A percentile compares a stretch with the other conserved stretches of the same genome.
These are phyloP conservation scores for Dipodomys stephensi DNA, from an alignment of 2,113 vertebrate species.

Conservation along the genomic window DNA sequence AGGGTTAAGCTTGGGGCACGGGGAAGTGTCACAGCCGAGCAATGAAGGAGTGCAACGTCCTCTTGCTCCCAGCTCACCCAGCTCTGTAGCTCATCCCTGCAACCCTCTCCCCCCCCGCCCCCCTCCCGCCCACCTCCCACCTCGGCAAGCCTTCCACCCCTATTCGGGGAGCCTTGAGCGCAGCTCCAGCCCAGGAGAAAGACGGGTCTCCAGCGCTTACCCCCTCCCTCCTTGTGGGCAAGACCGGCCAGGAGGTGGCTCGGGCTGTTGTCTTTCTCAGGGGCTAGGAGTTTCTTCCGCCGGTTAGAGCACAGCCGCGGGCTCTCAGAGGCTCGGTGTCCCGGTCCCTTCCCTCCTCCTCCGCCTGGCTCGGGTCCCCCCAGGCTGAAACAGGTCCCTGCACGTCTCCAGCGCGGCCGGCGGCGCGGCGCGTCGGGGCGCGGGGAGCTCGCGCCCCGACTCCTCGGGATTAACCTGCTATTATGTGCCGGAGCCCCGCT, in stretches of 20 bases:
- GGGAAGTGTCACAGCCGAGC: not conserved
- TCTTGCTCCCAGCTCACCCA: not conserved
- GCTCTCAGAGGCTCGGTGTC: slow-evolving; percentile 51
- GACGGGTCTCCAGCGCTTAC: slow-evolving; percentile 7
- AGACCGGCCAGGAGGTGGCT: not conserved
- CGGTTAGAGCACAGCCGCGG: not conserved
- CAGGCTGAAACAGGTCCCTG: slow-evolving; percentile 78
- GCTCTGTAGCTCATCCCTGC: not conserved
- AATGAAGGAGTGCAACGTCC: slow-evolving; percentile 10
- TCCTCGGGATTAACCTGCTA: slow-evolving; percentile 77
- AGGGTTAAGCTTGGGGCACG: slow-evolving; percentile 41
- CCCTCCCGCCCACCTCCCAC: too few relatives aligned
- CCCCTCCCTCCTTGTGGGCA: not conserved
- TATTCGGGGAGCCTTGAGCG: slow-evolving; percentile 24
- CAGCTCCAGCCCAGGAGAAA: not conserved
- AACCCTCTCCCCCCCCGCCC: not conserved
- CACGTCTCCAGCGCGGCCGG: slow-evolving; percentile 77
- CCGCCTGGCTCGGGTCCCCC: not conserved
- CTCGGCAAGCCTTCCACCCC: not conserved
- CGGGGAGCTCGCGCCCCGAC: slow-evolving; percentile 35
- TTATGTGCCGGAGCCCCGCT: slow-evolving; percentile 1
- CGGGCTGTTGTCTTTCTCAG: not conserved
- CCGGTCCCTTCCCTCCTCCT: slow-evolving; percentile 6
- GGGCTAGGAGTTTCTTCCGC: slow-evolving; percentile 53
- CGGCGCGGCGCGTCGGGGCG: slow-evolving; percentile 36